These are phyloP conservation scores for Sebastes ruberrimus DNA, from an alignment of 2,797 vertebrate genomes.

Conservation along the genomic window DNA sequence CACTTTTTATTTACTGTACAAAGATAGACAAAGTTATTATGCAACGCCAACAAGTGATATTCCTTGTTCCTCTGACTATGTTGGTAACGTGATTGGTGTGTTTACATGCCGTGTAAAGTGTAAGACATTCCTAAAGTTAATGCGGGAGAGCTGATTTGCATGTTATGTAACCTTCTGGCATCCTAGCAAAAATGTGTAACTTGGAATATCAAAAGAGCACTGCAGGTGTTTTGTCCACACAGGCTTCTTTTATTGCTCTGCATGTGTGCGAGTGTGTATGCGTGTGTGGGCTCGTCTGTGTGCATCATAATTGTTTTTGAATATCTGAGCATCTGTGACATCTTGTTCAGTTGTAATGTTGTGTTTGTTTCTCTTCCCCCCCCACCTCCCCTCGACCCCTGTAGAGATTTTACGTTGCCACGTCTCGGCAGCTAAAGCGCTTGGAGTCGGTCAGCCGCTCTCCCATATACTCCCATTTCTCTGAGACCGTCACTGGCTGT, in stretches of 20 bases:
- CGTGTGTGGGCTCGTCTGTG: conserved; percentile 24
- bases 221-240: conserved; percentile 68
- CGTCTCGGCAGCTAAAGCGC: conserved; percentile 94
- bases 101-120: not conserved
- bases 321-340: conserved; percentile 19
- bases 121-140: not conserved
- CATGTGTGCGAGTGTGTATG: conserved; percentile 6
- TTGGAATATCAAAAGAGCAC: conserved; percentile 18
- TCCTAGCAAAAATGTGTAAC: conserved; percentile 2
- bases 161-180: conserved; percentile 3
- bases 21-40: not conserved
- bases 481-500: conserved; percentile 91
- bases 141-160: not conserved
- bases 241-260: conserved; percentile 32
- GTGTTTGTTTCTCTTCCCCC: conserved; percentile 55
- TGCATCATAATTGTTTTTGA: conserved; percentile 21
- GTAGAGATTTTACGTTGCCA: conserved; percentile 96
- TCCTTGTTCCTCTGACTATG: not conserved
- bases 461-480: conserved; percentile 97
- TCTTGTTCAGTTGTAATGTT: conserved; percentile 45
- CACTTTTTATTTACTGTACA: not conserved
- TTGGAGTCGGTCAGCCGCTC: conserved; percentile 96
- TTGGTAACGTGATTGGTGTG: not conserved
- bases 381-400: not conserved
- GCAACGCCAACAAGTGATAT: not conserved